phyloP scores from a whole-genome alignment of 2,113 vertebrate genomes.

The Entomyzon cyanotis region DNA sequence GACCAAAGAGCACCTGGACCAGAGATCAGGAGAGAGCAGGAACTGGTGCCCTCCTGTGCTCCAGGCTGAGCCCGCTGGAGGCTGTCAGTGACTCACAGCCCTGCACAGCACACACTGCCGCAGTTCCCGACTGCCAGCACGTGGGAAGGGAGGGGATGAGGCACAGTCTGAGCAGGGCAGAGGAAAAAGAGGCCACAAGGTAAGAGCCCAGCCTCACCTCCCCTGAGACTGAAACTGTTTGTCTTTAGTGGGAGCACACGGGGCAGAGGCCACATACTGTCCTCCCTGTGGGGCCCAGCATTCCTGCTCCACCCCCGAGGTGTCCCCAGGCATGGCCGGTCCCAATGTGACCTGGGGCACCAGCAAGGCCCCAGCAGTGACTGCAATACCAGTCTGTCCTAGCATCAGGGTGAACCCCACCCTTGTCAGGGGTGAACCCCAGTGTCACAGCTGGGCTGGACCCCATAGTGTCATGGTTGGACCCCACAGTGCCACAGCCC shows the following conservation, averaged over 20 bases:
- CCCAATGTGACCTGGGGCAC: not conserved
- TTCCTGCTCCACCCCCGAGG: fast-evolving
- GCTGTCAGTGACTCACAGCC: not conserved
- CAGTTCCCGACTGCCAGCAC: not conserved
- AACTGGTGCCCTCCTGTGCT: not conserved
- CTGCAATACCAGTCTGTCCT: not conserved
- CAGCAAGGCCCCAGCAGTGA: not conserved
- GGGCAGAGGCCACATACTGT: not conserved
- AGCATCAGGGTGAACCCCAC: not conserved
- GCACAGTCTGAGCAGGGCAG: not conserved
- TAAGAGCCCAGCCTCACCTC: not conserved
- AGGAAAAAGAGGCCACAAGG: not conserved
- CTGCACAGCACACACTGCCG: not conserved
- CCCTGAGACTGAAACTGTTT: not conserved
- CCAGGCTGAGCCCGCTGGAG: not conserved
- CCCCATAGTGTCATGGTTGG: not conserved
- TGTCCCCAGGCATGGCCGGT: not conserved
- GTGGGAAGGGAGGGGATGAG: not conserved
- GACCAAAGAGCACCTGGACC: not conserved
- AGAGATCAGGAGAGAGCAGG: not conserved
- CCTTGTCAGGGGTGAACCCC: not conserved
- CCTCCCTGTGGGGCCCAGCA: not conserved
- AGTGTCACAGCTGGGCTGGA: not conserved
- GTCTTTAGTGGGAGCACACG: not conserved
- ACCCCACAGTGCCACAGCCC: not conserved